Evolutionary conservation across 64 coral and sea anemone species (phyloP).

Genomic region (Actinia tenebrosa): DNA sequence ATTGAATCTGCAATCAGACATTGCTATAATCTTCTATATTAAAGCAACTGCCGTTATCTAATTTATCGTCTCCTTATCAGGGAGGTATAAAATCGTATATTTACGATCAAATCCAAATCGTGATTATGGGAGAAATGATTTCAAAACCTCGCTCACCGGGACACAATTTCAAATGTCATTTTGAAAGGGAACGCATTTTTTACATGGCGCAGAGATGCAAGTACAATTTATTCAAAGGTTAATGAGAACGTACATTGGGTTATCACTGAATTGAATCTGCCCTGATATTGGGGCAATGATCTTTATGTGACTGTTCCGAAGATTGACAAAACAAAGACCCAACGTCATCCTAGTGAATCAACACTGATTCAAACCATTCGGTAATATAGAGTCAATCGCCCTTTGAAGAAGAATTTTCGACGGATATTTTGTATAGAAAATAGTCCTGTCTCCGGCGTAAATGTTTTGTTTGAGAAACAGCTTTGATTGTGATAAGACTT

Average conservation of each 20-base stretch:
- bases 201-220: neutral
- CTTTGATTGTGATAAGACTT: neutral
- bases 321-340: conserved; percentile 6
- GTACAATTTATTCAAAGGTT: neutral
- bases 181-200: neutral
- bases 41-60: no score
- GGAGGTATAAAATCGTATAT: no score
- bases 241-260: neutral
- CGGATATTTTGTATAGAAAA: neutral
- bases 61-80: no score
- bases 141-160: no score
- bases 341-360: neutral
- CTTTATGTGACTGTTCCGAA: neutral
- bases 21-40: no score
- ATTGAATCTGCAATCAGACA: no score
- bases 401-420: neutral
- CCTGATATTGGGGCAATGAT: neutral
- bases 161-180: neutral
- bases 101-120: no score
- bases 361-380: neutral
- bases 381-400: neutral
- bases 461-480: neutral
- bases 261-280: neutral
- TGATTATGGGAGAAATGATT: neutral
- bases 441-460: neutral